Evolutionary conservation across 2,797 vertebrate species (phyloP).

Genomic region (Natrix natrix): DNA sequence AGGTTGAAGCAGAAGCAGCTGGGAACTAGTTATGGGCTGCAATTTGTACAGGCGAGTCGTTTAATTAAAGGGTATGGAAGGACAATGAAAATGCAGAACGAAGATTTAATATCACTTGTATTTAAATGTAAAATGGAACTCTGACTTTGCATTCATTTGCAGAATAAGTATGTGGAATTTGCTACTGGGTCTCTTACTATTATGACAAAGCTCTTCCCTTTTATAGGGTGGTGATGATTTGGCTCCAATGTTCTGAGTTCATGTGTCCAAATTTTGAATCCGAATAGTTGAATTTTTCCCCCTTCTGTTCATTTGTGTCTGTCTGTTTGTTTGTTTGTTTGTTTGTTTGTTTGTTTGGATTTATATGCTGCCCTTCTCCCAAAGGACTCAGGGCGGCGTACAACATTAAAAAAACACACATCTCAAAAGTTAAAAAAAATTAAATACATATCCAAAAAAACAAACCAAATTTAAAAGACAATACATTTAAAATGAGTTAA

Average conservation of each 20-base stretch:
- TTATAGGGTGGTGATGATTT: conserved; percentile 90
- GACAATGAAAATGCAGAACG: neutral
- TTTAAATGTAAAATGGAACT: neutral
- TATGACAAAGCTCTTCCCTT: neutral
- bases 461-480: too few relatives aligned
- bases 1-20: neutral
- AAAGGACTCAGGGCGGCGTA: too few relatives aligned
- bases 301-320: neutral
- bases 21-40: neutral
- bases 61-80: neutral
- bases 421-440: too few relatives aligned
- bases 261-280: conserved; percentile 79
- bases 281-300: neutral
- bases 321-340: too few relatives aligned
- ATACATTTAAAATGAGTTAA: too few relatives aligned
- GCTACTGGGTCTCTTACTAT: neutral
- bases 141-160: neutral
- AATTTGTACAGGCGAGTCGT: neutral
- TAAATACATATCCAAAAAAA: too few relatives aligned
- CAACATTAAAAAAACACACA: too few relatives aligned
- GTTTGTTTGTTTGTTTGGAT: too few relatives aligned
- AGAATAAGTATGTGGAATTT: neutral
- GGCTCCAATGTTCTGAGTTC: conserved; percentile 89
- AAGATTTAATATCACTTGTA: neutral
- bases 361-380: too few relatives aligned